Base-by-base conservation (phyloP, 1,140 invertebrate species). In the Hylaeus volcanicus region DNA sequence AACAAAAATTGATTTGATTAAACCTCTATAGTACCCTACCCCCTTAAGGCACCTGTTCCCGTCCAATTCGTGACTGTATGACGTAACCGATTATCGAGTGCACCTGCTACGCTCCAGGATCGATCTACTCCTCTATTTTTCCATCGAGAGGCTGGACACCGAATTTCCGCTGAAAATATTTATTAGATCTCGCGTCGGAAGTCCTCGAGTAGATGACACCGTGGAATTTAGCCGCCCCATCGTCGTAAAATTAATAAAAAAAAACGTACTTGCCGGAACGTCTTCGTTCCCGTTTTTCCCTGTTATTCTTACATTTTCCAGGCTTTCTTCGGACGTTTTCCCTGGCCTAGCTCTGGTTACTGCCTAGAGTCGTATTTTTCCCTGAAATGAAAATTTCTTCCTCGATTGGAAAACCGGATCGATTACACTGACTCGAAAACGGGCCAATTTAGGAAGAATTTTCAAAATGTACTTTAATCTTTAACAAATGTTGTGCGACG, bases 1-100 rank as follows among this genome's bases (percentile, higher is more conserved):
- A 26, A 26, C 26, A 26, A 26, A 26, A 26, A 26, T 26, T 26
- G 26, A 26, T 26, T 26, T 26, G 26, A 26, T 26, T 26, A 26
- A 26, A 26, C 26, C 0, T 26, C 26, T 26, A 26, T 26, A 26
- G 26, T 26, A 26, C 26, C 26, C 26, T 55, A 12, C 55, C 66
- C 65, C 45, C 74, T 83, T 86, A 86, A 77, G 77, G 73, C 58
- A 51, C 55, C 58, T 69, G n/a, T 76, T 45, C 61, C 75, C 79
- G 58, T 85, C 72, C 66, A 68, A 63, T 66, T 60, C 79, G 75
- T 68, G 60, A 85, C 64, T 79, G 81, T 86, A 69, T 69, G 76
- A 86, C 74, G 85, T 61, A 68, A 71, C 48, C 85, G 85, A 83
- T 87, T 87, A 87, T 87, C 84, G 85, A 77, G 61, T 55, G 77